phyloP scores from a whole-genome alignment of 1,140 invertebrate species.

The Eurosta solidaginis region DNA sequence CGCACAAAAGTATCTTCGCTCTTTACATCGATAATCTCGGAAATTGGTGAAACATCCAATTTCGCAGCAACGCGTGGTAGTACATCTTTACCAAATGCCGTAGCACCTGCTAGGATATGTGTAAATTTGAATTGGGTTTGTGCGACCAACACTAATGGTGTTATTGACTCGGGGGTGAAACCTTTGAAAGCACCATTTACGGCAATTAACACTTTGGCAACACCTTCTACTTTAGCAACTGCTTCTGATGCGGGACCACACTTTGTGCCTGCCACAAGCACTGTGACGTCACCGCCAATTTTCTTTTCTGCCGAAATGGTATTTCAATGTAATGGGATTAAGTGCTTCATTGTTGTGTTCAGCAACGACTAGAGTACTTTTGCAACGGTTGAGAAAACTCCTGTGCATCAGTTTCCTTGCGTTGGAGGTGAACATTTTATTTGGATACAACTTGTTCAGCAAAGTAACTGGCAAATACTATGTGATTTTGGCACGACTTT shows the following conservation, averaged over 20 bases:
- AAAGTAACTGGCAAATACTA: not conserved
- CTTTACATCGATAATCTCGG: slow-evolving; percentile 93
- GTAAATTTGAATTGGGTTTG: slow-evolving; percentile 95
- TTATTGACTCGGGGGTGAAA: slow-evolving; percentile 85
- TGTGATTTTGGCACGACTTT: not conserved
- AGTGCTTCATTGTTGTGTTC: slow-evolving; percentile 93
- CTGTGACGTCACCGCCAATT: slow-evolving; percentile 88
- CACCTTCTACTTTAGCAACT: slow-evolving; percentile 80
- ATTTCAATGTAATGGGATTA: slow-evolving; percentile 85
- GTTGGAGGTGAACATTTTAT: slow-evolving; percentile 48
- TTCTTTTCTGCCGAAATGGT: slow-evolving; percentile 89
- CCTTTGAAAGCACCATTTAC: slow-evolving; percentile 89
- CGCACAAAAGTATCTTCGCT: slow-evolving; percentile 91
- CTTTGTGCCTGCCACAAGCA: slow-evolving; percentile 88
- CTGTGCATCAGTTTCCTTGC: slow-evolving; percentile 52
- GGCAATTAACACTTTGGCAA: slow-evolving; percentile 87
- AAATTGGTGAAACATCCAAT: slow-evolving; percentile 93
- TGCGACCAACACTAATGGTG: slow-evolving; percentile 83
- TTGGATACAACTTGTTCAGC: not conserved
- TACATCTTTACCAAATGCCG: slow-evolving; percentile 88
- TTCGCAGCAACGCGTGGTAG: slow-evolving; percentile 93
- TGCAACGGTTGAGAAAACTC: slow-evolving; percentile 64
- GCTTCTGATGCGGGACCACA: slow-evolving; percentile 82
- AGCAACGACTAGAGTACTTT: slow-evolving; percentile 90
- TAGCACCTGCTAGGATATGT: slow-evolving; percentile 91